phyloP scores from a whole-genome alignment of 2,797 vertebrate species.

The Gallirallus australis region DNA sequence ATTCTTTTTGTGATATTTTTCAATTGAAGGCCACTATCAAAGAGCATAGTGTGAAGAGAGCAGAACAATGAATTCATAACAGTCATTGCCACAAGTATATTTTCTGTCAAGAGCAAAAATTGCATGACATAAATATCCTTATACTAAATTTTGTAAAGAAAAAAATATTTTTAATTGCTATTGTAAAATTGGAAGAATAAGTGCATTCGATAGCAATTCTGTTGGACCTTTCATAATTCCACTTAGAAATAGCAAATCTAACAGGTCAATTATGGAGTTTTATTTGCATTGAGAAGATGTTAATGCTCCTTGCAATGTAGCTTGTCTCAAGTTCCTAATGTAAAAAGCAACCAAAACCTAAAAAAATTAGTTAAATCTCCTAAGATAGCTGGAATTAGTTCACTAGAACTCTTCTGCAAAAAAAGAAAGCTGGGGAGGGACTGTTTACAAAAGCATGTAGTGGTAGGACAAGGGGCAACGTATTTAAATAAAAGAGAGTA shows the following conservation, averaged over 20 bases:
- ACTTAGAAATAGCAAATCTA: neutral
- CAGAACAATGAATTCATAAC: neutral
- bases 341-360: neutral
- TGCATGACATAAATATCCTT: neutral
- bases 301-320: neutral
- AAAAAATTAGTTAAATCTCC: neutral
- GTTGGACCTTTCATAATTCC: neutral
- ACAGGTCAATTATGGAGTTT: neutral
- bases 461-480: too few relatives aligned
- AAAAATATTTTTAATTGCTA: neutral
- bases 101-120: neutral
- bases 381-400: neutral
- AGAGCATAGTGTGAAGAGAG: neutral
- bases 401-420: neutral
- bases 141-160: neutral
- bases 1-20: neutral
- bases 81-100: neutral
- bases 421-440: too few relatives aligned
- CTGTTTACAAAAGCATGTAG: too few relatives aligned
- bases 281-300: neutral
- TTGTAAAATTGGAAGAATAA: neutral
- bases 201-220: neutral
- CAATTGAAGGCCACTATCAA: neutral
- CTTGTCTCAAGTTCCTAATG: neutral
- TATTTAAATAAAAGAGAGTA: too few relatives aligned